Conservation (phyloP, 1,140 invertebrate genomes). For the Riptortus pedestris region DNA sequence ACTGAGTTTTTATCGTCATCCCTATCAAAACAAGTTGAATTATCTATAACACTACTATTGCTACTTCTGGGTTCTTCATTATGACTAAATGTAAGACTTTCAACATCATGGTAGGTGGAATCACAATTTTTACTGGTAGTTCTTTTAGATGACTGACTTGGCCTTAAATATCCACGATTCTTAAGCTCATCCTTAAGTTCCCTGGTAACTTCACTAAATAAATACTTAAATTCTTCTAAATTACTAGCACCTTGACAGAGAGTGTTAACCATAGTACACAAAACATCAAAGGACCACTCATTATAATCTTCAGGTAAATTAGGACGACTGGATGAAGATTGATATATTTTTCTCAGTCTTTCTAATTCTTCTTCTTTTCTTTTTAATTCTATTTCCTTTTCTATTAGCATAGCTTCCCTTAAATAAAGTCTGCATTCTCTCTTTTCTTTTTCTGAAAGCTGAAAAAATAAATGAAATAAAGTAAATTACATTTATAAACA, state of each 20-base stretch:
- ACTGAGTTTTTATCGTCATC: neutral
- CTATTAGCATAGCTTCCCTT: neutral
- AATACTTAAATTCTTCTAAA: neutral
- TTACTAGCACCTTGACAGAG: neutral
- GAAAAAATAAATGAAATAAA: too few species aligned
- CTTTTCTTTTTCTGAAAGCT: neutral
- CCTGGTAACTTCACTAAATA: neutral
- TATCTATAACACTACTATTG: neutral
- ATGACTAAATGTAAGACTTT: neutral
- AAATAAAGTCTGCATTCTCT: neutral
- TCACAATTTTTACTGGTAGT: neutral
- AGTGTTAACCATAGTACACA: neutral
- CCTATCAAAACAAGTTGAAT: neutral
- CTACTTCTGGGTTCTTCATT: neutral
- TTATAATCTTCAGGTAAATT: neutral
- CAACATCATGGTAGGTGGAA: neutral
- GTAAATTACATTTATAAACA: too few species aligned
- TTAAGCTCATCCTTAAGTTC: neutral
- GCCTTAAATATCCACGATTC: too few species aligned
- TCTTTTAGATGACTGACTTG: neutral
- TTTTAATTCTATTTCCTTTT: neutral
- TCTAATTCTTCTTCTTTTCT: neutral
- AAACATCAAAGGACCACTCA: neutral
- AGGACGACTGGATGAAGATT: neutral
- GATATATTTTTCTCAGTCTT: neutral